Percentiles rank a stretch among this genome's conserved stretches.
Evolutionary conservation across 2,888 invertebrate genomes (phyloP).

Genomic region (Phyllotreta striolata): DNA sequence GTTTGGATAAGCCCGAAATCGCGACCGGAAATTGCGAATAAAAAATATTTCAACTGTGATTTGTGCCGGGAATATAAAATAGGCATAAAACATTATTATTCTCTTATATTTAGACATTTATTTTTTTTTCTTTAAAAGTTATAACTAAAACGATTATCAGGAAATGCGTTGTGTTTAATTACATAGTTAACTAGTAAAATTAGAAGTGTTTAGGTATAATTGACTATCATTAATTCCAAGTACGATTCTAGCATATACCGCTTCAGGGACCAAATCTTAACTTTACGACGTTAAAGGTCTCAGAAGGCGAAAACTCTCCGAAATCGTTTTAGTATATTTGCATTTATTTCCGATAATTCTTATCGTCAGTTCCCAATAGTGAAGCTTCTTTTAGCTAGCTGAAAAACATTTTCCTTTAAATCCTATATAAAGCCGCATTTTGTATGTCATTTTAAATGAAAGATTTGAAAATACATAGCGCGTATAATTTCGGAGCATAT

Average conservation of each 20-base stretch:
- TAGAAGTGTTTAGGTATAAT: no score
- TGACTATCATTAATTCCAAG: no score
- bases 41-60: neutral
- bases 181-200: no score
- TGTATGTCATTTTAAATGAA: neutral
- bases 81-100: no score
- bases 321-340: constrained; percentile 30
- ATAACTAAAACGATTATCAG: no score
- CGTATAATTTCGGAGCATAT: no score
- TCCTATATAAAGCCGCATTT: neutral
- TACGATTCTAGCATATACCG: constrained; percentile 10
- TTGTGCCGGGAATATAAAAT: neutral
- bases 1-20: constrained; percentile 25
- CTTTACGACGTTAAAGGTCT: constrained; percentile 27
- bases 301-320: constrained; percentile 23
- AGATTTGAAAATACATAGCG: neutral
- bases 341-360: constrained; percentile 29
- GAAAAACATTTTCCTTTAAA: constrained; percentile 19
- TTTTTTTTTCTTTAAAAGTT: no score
- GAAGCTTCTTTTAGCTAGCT: constrained; percentile 17
- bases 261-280: constrained; percentile 25
- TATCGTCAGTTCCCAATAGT: constrained; percentile 30
- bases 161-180: no score
- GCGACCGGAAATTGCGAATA: constrained; percentile 22
- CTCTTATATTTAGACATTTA: no score